A percentile compares a stretch with the other conserved stretches of the same genome.
Conservation (phyloP, 1,140 invertebrate genomes). For the Pachypeltis micranthus region DNA sequence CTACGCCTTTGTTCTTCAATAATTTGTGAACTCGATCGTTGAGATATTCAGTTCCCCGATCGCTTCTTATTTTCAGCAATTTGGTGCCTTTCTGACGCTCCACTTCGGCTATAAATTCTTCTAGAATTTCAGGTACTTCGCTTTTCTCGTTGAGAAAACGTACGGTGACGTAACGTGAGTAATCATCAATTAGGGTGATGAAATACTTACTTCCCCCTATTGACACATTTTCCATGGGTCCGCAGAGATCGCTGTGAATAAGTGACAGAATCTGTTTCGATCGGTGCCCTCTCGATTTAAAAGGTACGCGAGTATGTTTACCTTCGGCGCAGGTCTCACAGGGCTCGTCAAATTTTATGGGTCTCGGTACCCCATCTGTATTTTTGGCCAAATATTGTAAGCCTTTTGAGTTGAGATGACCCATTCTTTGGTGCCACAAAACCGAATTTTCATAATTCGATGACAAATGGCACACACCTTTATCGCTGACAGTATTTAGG, state of each 20-base stretch:
- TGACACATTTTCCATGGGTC: constrained; percentile 22
- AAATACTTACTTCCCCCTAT: constrained; percentile 25
- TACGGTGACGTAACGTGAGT: constrained; percentile 9
- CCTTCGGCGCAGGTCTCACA: background rate
- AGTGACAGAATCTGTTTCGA: background rate
- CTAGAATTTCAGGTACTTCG: background rate
- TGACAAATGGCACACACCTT: too few relatives aligned
- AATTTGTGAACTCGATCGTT: constrained; percentile 11
- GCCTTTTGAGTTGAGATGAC: too few relatives aligned
- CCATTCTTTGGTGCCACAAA: too few relatives aligned
- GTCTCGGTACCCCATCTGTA: too few relatives aligned
- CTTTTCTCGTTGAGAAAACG: background rate
- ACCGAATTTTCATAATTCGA: too few relatives aligned
- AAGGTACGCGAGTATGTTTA: background rate
- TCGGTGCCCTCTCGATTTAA: background rate
- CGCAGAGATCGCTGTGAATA: constrained; percentile 27
- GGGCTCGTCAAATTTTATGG: too few relatives aligned
- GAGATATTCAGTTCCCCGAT: constrained; percentile 16
- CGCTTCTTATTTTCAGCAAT: too few relatives aligned
- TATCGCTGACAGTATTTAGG: too few relatives aligned
- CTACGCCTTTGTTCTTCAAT: constrained; percentile 25
- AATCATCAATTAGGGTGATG: constrained; percentile 27
- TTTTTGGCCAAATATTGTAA: too few relatives aligned
- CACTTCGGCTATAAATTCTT: background rate
- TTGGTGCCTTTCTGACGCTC: background rate